Percentiles rank a stretch among this genome's conserved stretches.
Conservation (phyloP, 1,140 invertebrate genomes). For the Drosophila eugracilis region DNA sequence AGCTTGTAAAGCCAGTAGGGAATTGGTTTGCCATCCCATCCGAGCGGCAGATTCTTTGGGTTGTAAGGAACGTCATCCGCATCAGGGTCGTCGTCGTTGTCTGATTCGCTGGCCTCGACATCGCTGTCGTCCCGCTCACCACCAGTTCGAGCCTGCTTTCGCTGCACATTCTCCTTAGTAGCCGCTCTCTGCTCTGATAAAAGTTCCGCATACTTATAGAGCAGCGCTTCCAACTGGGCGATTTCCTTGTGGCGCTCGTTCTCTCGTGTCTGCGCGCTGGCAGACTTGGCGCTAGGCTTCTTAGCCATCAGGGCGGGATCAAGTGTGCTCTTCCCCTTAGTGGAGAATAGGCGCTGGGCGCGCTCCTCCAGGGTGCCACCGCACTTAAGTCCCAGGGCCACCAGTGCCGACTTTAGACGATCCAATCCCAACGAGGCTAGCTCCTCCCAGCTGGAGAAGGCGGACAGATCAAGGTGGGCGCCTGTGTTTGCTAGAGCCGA, state of each 20-base stretch:
- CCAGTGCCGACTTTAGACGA: slow-evolving; percentile 97
- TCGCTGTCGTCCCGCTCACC: slow-evolving; percentile 97
- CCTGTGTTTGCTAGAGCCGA: slow-evolving; percentile 96
- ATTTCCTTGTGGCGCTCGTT: slow-evolving; percentile 92
- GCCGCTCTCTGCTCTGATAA: slow-evolving; percentile 93
- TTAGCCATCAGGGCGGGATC: slow-evolving; percentile 97
- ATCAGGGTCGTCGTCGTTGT: slow-evolving; percentile 94
- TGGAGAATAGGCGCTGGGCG: slow-evolving; percentile 97
- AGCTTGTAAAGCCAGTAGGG: slow-evolving; percentile 99
- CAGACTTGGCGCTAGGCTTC: slow-evolving; percentile 88
- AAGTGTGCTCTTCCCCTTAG: slow-evolving; percentile 96
- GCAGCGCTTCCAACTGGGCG: slow-evolving; percentile 94
- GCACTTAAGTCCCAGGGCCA: slow-evolving; percentile 99
- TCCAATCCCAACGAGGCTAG: slow-evolving; percentile 98
- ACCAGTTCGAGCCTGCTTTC: slow-evolving; percentile 98
- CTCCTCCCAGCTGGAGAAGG: slow-evolving; percentile 99
- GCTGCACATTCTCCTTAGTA: slow-evolving; percentile 99
- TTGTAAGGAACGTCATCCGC: slow-evolving; percentile 99
- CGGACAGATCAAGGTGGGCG: slow-evolving; percentile 97
- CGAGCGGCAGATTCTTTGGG: slow-evolving; percentile 99
- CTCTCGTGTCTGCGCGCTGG: slow-evolving; percentile 88
- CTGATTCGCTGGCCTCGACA: slow-evolving; percentile 94
- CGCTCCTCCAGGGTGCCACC: slow-evolving; percentile 99
- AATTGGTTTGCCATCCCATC: slow-evolving; percentile 99
- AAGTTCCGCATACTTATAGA: slow-evolving; percentile 94